phyloP scores from a whole-genome alignment of 1,140 invertebrate genomes.

The Lepidurus arcticus region DNA sequence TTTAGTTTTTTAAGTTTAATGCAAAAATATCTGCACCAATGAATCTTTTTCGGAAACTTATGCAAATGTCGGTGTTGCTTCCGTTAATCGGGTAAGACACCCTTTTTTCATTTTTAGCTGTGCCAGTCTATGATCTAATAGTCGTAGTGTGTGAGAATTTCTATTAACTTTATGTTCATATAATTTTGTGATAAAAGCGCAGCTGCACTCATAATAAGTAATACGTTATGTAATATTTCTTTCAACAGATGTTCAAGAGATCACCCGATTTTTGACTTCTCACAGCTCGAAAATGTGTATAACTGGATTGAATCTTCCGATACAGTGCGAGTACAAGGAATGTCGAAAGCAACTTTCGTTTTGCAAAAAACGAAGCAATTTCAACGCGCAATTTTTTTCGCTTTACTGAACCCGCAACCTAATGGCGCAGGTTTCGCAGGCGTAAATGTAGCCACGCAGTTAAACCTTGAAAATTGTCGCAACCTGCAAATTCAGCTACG shows the following conservation, averaged over 20 bases:
- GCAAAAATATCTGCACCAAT: no score
- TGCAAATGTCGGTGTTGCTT: no score
- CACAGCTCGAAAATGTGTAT: conserved; percentile 41
- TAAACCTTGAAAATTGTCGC: conserved; percentile 49
- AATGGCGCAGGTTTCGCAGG: conserved; percentile 66
- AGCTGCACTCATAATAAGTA: not conserved
- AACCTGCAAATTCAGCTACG: conserved; percentile 53
- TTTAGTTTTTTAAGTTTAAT: no score
- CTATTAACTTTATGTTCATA: not conserved
- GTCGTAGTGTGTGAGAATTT: not conserved
- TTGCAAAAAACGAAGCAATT: conserved; percentile 55
- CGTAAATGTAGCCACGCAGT: conserved; percentile 46
- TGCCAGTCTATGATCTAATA: no score
- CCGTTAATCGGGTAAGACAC: no score
- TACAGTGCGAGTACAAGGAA: conserved; percentile 57
- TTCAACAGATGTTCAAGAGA: not conserved
- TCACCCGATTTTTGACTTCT: conserved; percentile 47
- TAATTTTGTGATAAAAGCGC: not conserved
- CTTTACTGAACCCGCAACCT: conserved; percentile 59
- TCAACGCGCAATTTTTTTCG: conserved; percentile 60
- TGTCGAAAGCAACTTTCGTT: conserved; percentile 57
- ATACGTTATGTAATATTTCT: conserved; percentile 34
- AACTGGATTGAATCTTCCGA: conserved; percentile 60
- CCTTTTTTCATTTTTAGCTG: no score
- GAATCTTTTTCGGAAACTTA: no score